A percentile compares a stretch with the other conserved stretches of the same genome.
Conservation (phyloP, 2,113 vertebrate genomes). For the Microcebus murinus region DNA sequence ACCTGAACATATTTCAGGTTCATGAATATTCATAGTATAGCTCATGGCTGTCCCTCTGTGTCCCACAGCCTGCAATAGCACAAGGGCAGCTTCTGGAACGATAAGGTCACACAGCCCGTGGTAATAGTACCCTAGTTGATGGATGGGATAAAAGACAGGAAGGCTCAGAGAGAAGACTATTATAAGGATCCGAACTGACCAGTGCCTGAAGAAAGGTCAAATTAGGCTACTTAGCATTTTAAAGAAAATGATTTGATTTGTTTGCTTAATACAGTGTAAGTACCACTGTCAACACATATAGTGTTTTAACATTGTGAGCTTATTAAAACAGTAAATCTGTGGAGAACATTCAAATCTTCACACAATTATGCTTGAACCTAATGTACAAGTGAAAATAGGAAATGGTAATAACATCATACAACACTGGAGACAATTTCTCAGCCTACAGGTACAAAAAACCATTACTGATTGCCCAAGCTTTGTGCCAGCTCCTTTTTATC, state of each 20-base stretch:
- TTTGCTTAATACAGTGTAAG: slow-evolving; percentile 67
- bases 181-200: background rate
- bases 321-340: slow-evolving; percentile 77
- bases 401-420: slow-evolving; percentile 73
- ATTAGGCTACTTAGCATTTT: slow-evolving; percentile 55
- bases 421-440: slow-evolving; percentile 72
- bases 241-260: slow-evolving; percentile 65
- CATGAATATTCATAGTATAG: slow-evolving; percentile 4
- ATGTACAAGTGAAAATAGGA: slow-evolving; percentile 70
- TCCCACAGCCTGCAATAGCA: background rate
- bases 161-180: background rate
- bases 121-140: background rate
- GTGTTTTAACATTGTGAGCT: slow-evolving; percentile 67
- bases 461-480: slow-evolving; percentile 64
- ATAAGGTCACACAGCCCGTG: background rate
- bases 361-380: slow-evolving; percentile 68
- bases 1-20: background rate
- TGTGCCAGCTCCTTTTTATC: slow-evolving; percentile 73
- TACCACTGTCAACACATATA: slow-evolving; percentile 64
- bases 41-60: background rate
- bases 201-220: slow-evolving; percentile 39
- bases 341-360: slow-evolving; percentile 71
- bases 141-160: background rate
- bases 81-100: background rate
- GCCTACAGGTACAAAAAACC: slow-evolving; percentile 70